Evolutionary conservation across 2,888 invertebrate species (phyloP).

Genomic region (Ophonus ardosiacus): DNA sequence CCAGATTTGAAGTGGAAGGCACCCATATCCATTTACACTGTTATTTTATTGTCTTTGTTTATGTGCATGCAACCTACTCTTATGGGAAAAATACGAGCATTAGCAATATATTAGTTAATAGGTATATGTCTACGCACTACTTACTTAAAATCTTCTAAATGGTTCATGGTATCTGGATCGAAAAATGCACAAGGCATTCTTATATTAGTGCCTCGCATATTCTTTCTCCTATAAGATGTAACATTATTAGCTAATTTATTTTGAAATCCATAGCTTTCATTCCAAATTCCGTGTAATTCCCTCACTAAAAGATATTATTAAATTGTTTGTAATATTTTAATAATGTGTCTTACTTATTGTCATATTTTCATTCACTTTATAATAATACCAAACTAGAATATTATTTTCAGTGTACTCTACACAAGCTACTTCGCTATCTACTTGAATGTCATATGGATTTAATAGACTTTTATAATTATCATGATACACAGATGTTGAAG

Average conservation of each 20-base stretch:
- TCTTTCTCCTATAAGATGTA: slow-evolving; percentile 72
- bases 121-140: background rate
- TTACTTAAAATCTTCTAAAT: slow-evolving; percentile 78
- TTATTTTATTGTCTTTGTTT: too few species aligned
- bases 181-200: slow-evolving; percentile 77
- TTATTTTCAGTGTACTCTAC: background rate
- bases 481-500: background rate
- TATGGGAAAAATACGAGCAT: background rate
- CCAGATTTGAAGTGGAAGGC: too few species aligned
- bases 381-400: slow-evolving; percentile 48
- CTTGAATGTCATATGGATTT: slow-evolving; percentile 6
- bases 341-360: slow-evolving; percentile 28
- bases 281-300: slow-evolving; percentile 53
- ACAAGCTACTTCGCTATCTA: slow-evolving; percentile 55
- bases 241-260: slow-evolving; percentile 22
- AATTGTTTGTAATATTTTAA: background rate
- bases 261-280: slow-evolving; percentile 15
- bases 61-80: too few species aligned
- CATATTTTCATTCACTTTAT: slow-evolving; percentile 25
- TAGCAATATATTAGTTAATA: too few species aligned
- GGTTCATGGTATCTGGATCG: slow-evolving; percentile 77
- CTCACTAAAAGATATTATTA: slow-evolving; percentile 27
- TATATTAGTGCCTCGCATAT: slow-evolving; percentile 74
- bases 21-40: too few species aligned
- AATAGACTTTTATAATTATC: slow-evolving; percentile 13